Percentiles rank a stretch among this genome's conserved stretches.
These are phyloP conservation scores for Elegia similella DNA, from an alignment of 2,888 invertebrate species.

Conservation along the genomic window DNA sequence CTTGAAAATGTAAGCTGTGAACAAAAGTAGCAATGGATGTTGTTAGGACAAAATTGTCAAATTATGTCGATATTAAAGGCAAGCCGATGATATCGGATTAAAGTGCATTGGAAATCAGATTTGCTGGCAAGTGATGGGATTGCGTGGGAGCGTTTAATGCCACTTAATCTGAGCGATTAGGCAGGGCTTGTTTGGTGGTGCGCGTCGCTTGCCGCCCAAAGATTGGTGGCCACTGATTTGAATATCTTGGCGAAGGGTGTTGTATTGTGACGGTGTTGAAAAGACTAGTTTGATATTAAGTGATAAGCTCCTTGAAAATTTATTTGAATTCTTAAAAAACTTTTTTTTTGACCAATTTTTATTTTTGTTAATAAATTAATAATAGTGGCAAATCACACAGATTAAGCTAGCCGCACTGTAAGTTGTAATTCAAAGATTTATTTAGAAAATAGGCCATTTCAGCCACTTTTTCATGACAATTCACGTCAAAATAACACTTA, in stretches of 20 bases:
- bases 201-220: conserved; percentile 46
- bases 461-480: too few species aligned
- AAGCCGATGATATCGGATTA: conserved; percentile 58
- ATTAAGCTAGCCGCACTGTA: too few species aligned
- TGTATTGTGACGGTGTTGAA: conserved; percentile 36
- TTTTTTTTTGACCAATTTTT: too few species aligned
- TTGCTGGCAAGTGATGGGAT: conserved; percentile 72
- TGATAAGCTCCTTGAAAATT: background rate
- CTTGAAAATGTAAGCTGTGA: background rate
- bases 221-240: conserved; percentile 36
- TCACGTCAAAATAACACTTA: too few species aligned
- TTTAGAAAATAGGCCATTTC: too few species aligned
- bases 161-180: conserved; percentile 67
- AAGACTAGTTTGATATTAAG: background rate
- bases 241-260: conserved; percentile 38
- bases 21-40: conserved; percentile 33
- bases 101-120: conserved; percentile 76
- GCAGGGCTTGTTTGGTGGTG: conserved; percentile 43
- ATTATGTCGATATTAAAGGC: conserved; percentile 33
- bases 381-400: too few species aligned
- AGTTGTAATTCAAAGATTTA: too few species aligned
- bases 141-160: conserved; percentile 64
- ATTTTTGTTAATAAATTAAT: too few species aligned
- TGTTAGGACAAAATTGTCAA: conserved; percentile 19
- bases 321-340: background rate